A percentile compares a stretch with the other conserved stretches of the same genome.
phyloP scores from a whole-genome alignment of 2,888 invertebrate species.

The Megalurothrips usitatus region DNA sequence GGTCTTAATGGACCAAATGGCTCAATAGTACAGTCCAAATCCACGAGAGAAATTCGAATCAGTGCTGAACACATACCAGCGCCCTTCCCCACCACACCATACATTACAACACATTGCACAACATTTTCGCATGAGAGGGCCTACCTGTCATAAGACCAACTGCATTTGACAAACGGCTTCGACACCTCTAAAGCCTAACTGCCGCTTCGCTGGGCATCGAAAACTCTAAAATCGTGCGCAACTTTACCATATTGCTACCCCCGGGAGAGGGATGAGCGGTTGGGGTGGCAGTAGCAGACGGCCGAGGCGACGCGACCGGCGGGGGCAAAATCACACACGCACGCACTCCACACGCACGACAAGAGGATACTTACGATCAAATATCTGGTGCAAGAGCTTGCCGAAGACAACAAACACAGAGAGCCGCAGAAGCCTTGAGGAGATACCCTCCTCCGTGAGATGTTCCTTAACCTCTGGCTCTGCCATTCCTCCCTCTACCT shows the following conservation, averaged over 20 bases:
- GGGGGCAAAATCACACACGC: background rate
- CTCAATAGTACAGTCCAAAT: too few species aligned
- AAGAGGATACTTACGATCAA: background rate
- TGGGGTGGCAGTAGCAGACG: background rate
- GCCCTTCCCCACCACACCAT: too few species aligned
- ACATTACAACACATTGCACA: too few species aligned
- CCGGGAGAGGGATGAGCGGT: background rate
- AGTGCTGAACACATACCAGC: too few species aligned
- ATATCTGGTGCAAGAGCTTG: background rate
- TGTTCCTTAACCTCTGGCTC: background rate
- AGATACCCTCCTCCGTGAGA: background rate
- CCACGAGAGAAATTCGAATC: too few species aligned
- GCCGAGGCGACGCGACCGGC: background rate
- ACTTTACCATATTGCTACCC: background rate
- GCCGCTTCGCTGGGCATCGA: background rate
- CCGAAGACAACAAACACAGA: background rate
- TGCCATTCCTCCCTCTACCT: background rate
- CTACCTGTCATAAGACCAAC: too few species aligned
- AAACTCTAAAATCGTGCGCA: background rate
- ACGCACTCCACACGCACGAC: background rate
- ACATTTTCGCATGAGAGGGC: too few species aligned
- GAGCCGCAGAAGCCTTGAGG: background rate
- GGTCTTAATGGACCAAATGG: too few species aligned
- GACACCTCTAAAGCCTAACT: background rate
- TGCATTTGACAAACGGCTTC: too few species aligned